phyloP scores from a whole-genome alignment of 2,797 vertebrate genomes.

The Limnodromus scolopaceus region DNA sequence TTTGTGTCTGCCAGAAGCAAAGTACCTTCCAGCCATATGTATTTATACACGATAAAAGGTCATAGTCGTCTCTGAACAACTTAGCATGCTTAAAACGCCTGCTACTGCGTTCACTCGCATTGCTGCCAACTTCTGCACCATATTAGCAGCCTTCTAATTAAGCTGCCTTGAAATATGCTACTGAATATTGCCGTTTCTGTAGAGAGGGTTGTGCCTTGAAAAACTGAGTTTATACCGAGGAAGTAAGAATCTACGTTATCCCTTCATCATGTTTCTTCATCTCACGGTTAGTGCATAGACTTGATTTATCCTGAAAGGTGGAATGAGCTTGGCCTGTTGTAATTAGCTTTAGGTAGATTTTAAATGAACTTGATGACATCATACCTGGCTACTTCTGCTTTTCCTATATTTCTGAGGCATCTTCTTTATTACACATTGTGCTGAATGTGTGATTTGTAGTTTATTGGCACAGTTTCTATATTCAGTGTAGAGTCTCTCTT shows the following conservation, averaged over 20 bases:
- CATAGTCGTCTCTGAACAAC: background rate
- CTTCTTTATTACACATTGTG: background rate
- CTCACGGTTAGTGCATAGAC: background rate
- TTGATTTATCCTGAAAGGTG: slow-evolving; percentile 20
- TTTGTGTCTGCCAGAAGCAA: background rate
- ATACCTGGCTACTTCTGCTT: background rate
- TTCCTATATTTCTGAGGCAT: background rate
- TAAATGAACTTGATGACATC: slow-evolving; percentile 28
- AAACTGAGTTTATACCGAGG: background rate
- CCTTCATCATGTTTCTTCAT: background rate
- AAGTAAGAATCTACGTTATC: background rate
- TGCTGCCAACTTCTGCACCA: fast-evolving
- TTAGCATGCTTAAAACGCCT: background rate
- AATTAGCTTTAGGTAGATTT: slow-evolving; percentile 15
- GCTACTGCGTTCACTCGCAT: background rate
- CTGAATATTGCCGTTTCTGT: background rate
- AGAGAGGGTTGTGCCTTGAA: background rate
- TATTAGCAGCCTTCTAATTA: background rate
- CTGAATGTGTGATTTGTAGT: background rate
- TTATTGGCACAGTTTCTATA: background rate
- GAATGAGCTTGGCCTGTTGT: background rate
- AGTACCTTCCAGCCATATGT: background rate
- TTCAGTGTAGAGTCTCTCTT: background rate
- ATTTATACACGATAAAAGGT: background rate
- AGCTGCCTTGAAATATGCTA: background rate